Evolutionary conservation across 2,113 vertebrate genomes (phyloP).

Genomic region (Lagopus leucura): DNA sequence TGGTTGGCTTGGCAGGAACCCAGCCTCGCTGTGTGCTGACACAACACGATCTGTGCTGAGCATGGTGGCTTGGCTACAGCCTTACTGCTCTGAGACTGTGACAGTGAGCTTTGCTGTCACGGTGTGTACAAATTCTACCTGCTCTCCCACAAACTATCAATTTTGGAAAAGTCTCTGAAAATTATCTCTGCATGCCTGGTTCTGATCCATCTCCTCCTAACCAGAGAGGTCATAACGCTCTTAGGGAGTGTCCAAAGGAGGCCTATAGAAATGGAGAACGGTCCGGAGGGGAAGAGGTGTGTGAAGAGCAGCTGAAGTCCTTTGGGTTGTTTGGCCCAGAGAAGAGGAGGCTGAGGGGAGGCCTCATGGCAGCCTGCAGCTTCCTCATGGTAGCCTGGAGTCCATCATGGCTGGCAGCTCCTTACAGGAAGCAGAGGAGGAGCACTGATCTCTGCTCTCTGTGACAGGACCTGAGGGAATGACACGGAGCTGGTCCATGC

Average conservation of each 20-base stretch:
- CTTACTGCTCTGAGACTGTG: not conserved
- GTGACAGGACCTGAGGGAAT: too few relatives aligned
- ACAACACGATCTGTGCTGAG: not conserved
- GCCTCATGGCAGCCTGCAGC: too few relatives aligned
- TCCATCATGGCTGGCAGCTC: too few relatives aligned
- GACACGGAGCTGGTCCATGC: too few relatives aligned
- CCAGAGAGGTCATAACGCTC: not conserved
- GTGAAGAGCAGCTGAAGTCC: not conserved
- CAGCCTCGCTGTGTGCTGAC: not conserved
- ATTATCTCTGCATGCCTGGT: not conserved
- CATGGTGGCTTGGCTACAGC: not conserved
- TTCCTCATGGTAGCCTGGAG: too few relatives aligned
- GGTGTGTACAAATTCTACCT: not conserved
- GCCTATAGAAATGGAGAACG: not conserved
- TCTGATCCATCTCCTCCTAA: not conserved
- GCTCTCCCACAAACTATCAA: not conserved
- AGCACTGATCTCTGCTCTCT: too few relatives aligned
- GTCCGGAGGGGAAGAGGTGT: not conserved
- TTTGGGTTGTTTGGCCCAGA: too few relatives aligned
- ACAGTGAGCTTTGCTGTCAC: not conserved
- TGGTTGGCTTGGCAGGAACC: constrained; percentile 1
- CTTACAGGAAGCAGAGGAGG: too few relatives aligned
- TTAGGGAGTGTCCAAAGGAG: too few relatives aligned
- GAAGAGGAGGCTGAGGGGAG: too few relatives aligned
- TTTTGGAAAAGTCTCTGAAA: not conserved